phyloP scores from a whole-genome alignment of 2,888 invertebrate species.

The Sceliomorpha sp. region DNA sequence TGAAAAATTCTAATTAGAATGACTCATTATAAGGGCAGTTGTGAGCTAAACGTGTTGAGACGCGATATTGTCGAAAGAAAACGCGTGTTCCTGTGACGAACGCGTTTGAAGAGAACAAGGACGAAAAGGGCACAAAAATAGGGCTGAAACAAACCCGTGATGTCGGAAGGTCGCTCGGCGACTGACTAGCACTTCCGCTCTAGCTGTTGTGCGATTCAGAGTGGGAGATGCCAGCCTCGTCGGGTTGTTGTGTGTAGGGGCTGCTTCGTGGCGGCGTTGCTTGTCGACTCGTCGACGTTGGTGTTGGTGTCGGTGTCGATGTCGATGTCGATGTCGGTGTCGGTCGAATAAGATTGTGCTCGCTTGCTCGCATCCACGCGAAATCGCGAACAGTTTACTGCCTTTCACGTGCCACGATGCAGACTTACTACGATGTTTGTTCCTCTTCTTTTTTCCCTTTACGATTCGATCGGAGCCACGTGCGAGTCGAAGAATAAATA shows the following conservation, averaged over 20 bases:
- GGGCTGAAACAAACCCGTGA: slow-evolving; percentile 78
- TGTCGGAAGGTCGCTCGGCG: slow-evolving; percentile 81
- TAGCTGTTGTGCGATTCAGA: slow-evolving; percentile 80
- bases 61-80: slow-evolving; percentile 17
- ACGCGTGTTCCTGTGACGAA: slow-evolving; percentile 21
- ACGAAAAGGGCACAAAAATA: slow-evolving; percentile 70
- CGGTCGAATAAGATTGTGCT: slow-evolving; percentile 55
- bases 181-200: slow-evolving; percentile 80
- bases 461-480: slow-evolving; percentile 20
- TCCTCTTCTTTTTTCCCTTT: background rate
- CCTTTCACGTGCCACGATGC: slow-evolving; percentile 61
- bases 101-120: slow-evolving; percentile 58
- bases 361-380: slow-evolving; percentile 65
- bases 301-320: slow-evolving; percentile 45
- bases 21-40: slow-evolving; percentile 7
- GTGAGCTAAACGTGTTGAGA: slow-evolving; percentile 17
- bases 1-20: slow-evolving; percentile 1
- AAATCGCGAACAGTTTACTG: slow-evolving; percentile 61
- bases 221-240: slow-evolving; percentile 78
- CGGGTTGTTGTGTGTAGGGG: slow-evolving; percentile 80
- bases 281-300: slow-evolving; percentile 64
- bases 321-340: slow-evolving; percentile 57
- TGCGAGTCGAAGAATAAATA: slow-evolving; percentile 9
- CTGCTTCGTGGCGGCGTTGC: slow-evolving; percentile 71
- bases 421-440: slow-evolving; percentile 1